Conservation (phyloP, 1,140 invertebrate genomes). For the Drosophila prosaltans region DNA sequence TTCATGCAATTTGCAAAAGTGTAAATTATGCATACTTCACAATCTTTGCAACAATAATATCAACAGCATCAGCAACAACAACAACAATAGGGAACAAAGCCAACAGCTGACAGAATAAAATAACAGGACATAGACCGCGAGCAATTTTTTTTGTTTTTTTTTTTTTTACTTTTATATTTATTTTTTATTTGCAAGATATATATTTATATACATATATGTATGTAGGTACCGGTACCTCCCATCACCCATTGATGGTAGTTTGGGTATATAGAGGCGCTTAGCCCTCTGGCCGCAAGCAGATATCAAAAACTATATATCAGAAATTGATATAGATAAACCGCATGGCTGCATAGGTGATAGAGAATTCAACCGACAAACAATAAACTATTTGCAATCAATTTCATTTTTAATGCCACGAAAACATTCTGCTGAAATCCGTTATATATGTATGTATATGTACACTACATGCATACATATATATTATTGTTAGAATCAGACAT, state of each 20-base stretch:
- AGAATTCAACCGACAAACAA: conserved; percentile 10
- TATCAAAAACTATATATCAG: background rate
- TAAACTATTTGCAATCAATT: conserved; percentile 20
- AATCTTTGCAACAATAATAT: conserved; percentile 68
- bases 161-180: background rate
- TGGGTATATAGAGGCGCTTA: background rate
- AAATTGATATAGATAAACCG: conserved; percentile 4
- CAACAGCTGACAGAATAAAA: conserved; percentile 21
- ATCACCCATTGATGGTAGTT: no score
- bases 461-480: background rate
- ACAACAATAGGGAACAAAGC: conserved; percentile 32
- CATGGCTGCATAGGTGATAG: conserved; percentile 3
- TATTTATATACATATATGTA: no score
- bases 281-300: conserved; percentile 10
- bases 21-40: conserved; percentile 79
- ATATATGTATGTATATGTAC: background rate
- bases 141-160: background rate
- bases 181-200: no score
- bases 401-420: conserved; percentile 13
- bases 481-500: background rate
- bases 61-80: conserved; percentile 26
- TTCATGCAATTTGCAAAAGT: conserved; percentile 76
- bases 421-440: no score
- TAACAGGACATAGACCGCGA: conserved; percentile 35
- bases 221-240: no score